phyloP scores from a whole-genome alignment of 1,140 invertebrate genomes.

The Ceratina australensis region DNA sequence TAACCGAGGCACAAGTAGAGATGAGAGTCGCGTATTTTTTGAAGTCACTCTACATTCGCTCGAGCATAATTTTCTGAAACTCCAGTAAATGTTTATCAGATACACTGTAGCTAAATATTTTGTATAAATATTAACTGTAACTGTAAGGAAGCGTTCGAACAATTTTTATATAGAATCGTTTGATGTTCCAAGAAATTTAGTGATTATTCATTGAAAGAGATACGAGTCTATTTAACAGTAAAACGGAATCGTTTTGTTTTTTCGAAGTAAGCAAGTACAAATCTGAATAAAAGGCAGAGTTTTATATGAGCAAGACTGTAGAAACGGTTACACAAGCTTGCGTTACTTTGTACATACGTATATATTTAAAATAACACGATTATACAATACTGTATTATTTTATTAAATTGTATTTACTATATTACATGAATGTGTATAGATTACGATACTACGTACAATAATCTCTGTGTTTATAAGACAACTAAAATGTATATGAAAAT shows the following conservation, averaged over 20 bases:
- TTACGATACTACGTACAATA: background rate
- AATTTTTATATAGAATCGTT: background rate
- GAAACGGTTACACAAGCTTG: slow-evolving; percentile 10
- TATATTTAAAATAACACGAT: slow-evolving; percentile 15
- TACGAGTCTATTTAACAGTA: background rate
- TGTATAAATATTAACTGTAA: background rate
- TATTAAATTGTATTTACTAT: slow-evolving; percentile 39
- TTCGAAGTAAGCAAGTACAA: slow-evolving; percentile 7
- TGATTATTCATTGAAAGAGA: background rate
- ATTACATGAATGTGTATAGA: slow-evolving; percentile 32
- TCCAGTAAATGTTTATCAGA: background rate
- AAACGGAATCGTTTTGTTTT: background rate
- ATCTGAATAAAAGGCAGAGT: background rate
- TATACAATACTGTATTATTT: slow-evolving; percentile 28
- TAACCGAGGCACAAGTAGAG: no score
- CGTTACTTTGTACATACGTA: slow-evolving; percentile 29
- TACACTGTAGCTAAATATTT: slow-evolving; percentile 1
- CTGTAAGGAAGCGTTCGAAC: background rate
- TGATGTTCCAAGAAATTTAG: background rate
- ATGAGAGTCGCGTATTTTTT: no score
- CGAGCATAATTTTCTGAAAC: background rate
- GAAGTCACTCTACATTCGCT: background rate
- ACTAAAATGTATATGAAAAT: slow-evolving; percentile 27
- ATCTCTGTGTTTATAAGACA: slow-evolving; percentile 19
- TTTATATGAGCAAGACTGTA: background rate